phyloP scores from a whole-genome alignment of 2,888 invertebrate genomes.

The Ichneumoninae sp. region DNA sequence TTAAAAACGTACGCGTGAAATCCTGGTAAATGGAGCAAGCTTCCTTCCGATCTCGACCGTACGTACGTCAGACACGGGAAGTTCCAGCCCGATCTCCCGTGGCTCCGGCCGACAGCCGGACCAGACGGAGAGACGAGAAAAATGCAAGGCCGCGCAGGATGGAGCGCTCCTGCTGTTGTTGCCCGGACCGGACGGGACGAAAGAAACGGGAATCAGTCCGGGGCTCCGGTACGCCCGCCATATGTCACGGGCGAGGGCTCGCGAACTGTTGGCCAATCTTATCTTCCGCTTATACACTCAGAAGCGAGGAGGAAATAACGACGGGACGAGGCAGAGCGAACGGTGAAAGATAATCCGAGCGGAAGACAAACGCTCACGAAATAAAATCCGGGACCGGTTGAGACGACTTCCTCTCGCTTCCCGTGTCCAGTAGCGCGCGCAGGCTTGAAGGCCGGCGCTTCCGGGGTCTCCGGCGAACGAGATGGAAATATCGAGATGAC shows the following conservation, averaged over 20 bases:
- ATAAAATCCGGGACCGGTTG: slow-evolving; percentile 78
- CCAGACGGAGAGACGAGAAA: slow-evolving; percentile 48
- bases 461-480: slow-evolving; percentile 42
- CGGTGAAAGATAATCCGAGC: slow-evolving; percentile 75
- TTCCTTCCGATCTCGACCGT: slow-evolving; percentile 74
- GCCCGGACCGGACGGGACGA: slow-evolving; percentile 40
- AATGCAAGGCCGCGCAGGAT: slow-evolving; percentile 57
- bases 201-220: slow-evolving; percentile 50
- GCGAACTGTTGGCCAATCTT: slow-evolving; percentile 74
- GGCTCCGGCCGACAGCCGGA: slow-evolving; percentile 48
- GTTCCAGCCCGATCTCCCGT: slow-evolving; percentile 46
- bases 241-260: slow-evolving; percentile 74
- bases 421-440: slow-evolving; percentile 36
- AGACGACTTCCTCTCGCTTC: slow-evolving; percentile 74
- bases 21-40: slow-evolving; percentile 67
- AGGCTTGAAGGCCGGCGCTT: slow-evolving; percentile 41
- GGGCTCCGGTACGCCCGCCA: slow-evolving; percentile 74
- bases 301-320: slow-evolving; percentile 57
- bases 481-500: slow-evolving; percentile 47
- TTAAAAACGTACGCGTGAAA: slow-evolving; percentile 54
- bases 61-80: slow-evolving; percentile 37
- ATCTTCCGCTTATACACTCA: slow-evolving; percentile 78
- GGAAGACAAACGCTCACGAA: slow-evolving; percentile 79
- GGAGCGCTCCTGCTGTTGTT: slow-evolving; percentile 22
- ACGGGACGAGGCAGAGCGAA: slow-evolving; percentile 32